Evolutionary conservation across 2,113 vertebrate genomes (phyloP).

Genomic region (Semicossyphus pulcher): DNA sequence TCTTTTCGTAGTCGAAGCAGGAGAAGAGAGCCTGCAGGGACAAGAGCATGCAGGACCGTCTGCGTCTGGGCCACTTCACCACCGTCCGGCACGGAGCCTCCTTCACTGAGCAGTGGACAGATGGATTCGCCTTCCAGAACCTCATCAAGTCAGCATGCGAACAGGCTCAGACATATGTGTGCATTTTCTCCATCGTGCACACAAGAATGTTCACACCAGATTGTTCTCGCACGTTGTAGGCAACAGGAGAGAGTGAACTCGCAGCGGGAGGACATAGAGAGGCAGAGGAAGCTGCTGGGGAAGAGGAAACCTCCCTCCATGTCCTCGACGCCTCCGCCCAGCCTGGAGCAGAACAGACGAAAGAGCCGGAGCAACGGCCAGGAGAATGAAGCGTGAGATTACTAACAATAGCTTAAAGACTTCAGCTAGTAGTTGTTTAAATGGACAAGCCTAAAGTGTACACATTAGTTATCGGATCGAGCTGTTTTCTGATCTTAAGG

Average conservation of each 20-base stretch:
- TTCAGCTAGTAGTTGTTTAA: neutral
- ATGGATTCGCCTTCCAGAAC: constrained; percentile 97
- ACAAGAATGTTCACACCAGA: neutral
- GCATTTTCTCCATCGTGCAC: neutral
- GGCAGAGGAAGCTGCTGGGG: constrained; percentile 94
- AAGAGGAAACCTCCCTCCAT: constrained; percentile 93
- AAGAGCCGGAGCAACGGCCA: constrained; percentile 94
- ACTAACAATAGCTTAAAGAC: neutral
- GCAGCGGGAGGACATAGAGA: constrained; percentile 95
- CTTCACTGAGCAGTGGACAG: constrained; percentile 97
- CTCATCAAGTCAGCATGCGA: constrained; percentile 91
- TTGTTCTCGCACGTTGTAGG: constrained; percentile 70
- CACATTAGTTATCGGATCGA: too few relatives aligned
- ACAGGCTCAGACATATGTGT: neutral
- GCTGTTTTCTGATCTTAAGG: neutral
- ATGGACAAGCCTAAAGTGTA: neutral
- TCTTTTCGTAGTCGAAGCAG: constrained; percentile 88
- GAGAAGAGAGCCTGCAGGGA: constrained; percentile 96
- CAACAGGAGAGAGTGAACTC: constrained; percentile 96
- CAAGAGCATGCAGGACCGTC: constrained; percentile 97
- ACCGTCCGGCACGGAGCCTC: constrained; percentile 94
- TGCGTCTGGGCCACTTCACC: constrained; percentile 94
- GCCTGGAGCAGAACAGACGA: constrained; percentile 91
- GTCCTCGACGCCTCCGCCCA: constrained; percentile 88
- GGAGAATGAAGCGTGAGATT: constrained; percentile 91